Evolutionary conservation across 2,113 vertebrate genomes (phyloP), one percentile per base, ranked within the genome.

Genomic region (Orientallactaga bullata): DNA sequence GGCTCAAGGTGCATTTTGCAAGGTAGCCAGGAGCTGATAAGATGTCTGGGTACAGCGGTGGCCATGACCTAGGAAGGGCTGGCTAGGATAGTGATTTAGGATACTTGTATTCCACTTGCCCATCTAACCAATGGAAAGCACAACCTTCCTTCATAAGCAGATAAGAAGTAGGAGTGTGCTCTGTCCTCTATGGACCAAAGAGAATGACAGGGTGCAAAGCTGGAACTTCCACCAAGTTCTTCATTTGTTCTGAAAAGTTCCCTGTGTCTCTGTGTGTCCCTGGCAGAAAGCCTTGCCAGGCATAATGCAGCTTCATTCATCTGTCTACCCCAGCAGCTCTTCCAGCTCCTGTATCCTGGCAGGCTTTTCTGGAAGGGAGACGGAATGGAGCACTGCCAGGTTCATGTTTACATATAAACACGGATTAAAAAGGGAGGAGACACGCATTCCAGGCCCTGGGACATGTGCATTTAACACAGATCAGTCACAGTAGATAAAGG

Each of bases 171-270:
- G 37, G 65, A 1, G 18, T 21, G 39, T 28, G 4, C 55, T 23
- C 35, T 26, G 65, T 13, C 21, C 30, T 32, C 20, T 24, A 12
- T 21, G 3, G 69, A 69, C 24, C 17, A 51, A 32, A 69, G 61
- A 42, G 3, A 4, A 26, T 0, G 18, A n/a, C 5, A 10, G 30
- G 30, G 17, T 32, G 2, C 28, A 30, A n/a, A 23, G 21, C 30
- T 60, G 3, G 17, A 24, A 16, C 23, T 58, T 71, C 51, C 5
- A 28, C 6, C 23, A 82, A 0, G 1, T 15, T 35, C 30, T n/a
- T 60, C 37, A 12, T 26, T 73, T 74, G 51, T 16, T 60, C 60
- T 32, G 47, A 78, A 71, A 42, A 55, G 28, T 37, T 23, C 20
- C 28, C 35, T 72, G 30, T 55, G 42, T 18, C 23, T 20, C 16